These are phyloP conservation scores for Elymnias hypermnestra DNA, from an alignment of 1,140 invertebrate species.

Conservation along the genomic window DNA sequence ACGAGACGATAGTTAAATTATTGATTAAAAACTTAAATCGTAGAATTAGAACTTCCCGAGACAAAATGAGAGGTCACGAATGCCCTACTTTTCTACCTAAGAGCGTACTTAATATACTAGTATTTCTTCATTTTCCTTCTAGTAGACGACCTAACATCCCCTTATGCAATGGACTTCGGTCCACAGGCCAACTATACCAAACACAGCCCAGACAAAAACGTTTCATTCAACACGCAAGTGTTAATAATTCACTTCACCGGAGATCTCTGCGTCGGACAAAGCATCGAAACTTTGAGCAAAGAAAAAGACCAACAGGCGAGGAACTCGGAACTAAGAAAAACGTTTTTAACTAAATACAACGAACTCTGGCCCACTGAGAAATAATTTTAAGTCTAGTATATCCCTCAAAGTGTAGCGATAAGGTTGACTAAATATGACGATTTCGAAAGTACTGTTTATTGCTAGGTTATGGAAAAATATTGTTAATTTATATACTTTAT, in stretches of 20 bases:
- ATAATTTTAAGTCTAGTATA: constrained; percentile 26
- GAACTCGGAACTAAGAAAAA: constrained; percentile 66
- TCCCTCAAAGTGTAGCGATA: constrained; percentile 2
- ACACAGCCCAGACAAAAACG: constrained; percentile 56
- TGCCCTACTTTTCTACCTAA: too few species aligned
- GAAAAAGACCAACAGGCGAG: constrained; percentile 67
- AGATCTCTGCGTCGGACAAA: constrained; percentile 64
- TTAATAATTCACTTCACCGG: constrained; percentile 67
- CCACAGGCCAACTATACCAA: constrained; percentile 44
- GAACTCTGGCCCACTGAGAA: constrained; percentile 66
- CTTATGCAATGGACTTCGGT: constrained; percentile 45
- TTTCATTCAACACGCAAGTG: constrained; percentile 67
- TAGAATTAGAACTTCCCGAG: too few species aligned
- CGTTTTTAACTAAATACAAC: constrained; percentile 66
- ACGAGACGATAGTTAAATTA: too few species aligned
- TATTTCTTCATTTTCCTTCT: too few species aligned
- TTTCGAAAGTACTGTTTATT: not conserved
- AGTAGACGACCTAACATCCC: constrained; percentile 38
- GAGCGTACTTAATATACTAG: too few species aligned
- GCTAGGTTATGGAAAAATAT: constrained; percentile 16
- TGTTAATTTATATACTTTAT: constrained; percentile 19
- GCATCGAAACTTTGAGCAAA: constrained; percentile 66
- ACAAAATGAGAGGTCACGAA: too few species aligned
- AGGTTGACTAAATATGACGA: constrained; percentile 1
- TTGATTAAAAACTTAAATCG: too few species aligned